phyloP scores from a whole-genome alignment of 2,113 vertebrate species.

The Rhabdomys dilectus region DNA sequence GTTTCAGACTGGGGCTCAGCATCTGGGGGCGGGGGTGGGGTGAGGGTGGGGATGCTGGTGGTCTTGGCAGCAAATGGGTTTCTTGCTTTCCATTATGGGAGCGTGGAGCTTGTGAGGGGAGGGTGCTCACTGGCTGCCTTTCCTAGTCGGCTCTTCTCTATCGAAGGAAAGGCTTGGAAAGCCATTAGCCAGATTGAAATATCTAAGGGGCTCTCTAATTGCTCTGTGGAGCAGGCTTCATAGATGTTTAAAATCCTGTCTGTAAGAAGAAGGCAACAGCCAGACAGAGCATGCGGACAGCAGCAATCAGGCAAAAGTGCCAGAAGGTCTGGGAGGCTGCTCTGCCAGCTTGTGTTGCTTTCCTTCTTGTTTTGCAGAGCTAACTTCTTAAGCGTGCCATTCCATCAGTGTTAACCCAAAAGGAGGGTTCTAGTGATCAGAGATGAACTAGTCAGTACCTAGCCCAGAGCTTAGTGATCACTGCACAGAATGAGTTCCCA shows the following conservation, averaged over 20 bases:
- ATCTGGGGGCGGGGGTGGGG: fast-evolving
- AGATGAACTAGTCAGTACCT: neutral
- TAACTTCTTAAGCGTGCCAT: neutral
- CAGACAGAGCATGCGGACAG: neutral
- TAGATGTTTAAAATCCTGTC: slow-evolving; percentile 52
- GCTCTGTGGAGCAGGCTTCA: slow-evolving; percentile 35
- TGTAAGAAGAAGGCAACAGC: slow-evolving; percentile 21
- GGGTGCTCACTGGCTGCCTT: neutral
- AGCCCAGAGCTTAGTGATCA: neutral
- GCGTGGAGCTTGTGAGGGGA: neutral
- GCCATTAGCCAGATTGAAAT: slow-evolving; percentile 60
- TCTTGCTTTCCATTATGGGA: neutral
- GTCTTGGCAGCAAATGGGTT: slow-evolving; percentile 46
- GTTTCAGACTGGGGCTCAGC: slow-evolving; percentile 53
- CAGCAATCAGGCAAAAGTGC: neutral
- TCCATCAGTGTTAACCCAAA: neutral
- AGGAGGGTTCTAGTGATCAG: neutral
- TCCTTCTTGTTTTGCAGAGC: neutral
- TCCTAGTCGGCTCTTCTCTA: neutral
- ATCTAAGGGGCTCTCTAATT: slow-evolving; percentile 44
- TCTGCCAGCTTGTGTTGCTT: neutral
- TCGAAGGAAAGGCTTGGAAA: slow-evolving; percentile 52
- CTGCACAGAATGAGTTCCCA: neutral
- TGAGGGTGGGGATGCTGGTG: neutral
- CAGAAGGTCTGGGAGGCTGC: neutral